Evolutionary conservation across 2,113 vertebrate genomes (phyloP), one percentile per base, ranked within the genome.

Genomic region (Pachyramphus minor): DNA sequence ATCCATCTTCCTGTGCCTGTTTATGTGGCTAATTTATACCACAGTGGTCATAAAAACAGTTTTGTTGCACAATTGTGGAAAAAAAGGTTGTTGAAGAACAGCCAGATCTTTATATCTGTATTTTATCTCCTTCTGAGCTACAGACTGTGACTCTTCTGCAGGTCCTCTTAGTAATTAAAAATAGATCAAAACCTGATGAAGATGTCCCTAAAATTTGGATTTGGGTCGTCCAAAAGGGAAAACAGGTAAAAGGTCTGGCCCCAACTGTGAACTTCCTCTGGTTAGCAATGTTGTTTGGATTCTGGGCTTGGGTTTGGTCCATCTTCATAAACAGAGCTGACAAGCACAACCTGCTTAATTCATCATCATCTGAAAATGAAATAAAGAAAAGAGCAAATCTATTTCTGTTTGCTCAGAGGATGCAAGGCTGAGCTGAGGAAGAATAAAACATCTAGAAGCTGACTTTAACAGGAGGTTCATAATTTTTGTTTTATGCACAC

Each of bases 251-350:
- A 72, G 53, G 35, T 68, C 84, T 83, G 71, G 58, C 72, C 84
- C 35, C 28, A 66, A 0, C n/a, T 22, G 31, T 35, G 56, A 28
- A 45, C 60, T 90, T 92, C 83, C 88, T 81, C 31, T 62, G 30
- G 21, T 49, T 39, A 62, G 39, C 5, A 2, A 42, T 9, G n/a
- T 45, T 94, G 90, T 93, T 92, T 95, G 73, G n/a, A 49, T 22
- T 90, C 92, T 92, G 73, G 68, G 8, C 21, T 93, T 80, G 76
- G 64, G 44, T 73, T 81, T 75, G 79, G n/a, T 86, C 80, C 80
- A 66, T 84, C 79, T 58, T 28, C 6, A 84, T 62, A 93, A 97
- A 94, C 86, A 76, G 89, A 86, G 44, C 58, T 84, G 93, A 90
- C 93, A 94, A 33, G 73, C 64, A 82, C 56, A 82, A 92, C 79